phyloP scores from a whole-genome alignment of 2,797 vertebrate species.

The Clarias laeviceps region DNA sequence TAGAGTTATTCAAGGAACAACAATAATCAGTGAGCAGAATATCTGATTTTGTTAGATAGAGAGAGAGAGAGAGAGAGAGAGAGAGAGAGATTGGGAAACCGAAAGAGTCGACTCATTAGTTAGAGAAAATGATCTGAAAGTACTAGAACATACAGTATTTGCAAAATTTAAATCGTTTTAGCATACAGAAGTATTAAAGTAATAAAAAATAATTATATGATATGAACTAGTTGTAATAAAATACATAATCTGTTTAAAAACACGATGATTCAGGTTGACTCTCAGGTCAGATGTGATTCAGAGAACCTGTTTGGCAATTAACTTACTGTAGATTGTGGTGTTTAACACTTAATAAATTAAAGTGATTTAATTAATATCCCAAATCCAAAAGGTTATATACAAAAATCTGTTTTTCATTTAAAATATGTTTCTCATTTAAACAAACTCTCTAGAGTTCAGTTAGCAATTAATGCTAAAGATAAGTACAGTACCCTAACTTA shows the following conservation, averaged over 20 bases:
- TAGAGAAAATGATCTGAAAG: background rate
- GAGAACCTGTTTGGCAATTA: background rate
- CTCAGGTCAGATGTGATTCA: background rate
- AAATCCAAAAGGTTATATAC: background rate
- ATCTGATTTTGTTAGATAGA: background rate
- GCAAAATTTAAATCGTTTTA: background rate
- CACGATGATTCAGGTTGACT: background rate
- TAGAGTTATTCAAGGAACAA: background rate
- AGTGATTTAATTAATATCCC: background rate
- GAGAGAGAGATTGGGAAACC: background rate
- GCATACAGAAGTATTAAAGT: too few species aligned
- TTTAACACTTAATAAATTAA: background rate
- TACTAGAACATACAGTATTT: background rate
- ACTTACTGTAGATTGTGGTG: background rate
- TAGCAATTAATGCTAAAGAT: background rate
- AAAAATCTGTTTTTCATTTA: too few species aligned
- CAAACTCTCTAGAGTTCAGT: background rate
- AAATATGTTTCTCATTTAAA: background rate
- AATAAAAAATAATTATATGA: background rate
- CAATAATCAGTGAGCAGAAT: background rate
- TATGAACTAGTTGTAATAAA: background rate
- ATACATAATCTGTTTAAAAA: background rate
- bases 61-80: background rate
- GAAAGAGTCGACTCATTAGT: background rate
- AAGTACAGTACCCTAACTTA: background rate